phyloP scores from a whole-genome alignment of 2,797 vertebrate species.

The Channa striata region DNA sequence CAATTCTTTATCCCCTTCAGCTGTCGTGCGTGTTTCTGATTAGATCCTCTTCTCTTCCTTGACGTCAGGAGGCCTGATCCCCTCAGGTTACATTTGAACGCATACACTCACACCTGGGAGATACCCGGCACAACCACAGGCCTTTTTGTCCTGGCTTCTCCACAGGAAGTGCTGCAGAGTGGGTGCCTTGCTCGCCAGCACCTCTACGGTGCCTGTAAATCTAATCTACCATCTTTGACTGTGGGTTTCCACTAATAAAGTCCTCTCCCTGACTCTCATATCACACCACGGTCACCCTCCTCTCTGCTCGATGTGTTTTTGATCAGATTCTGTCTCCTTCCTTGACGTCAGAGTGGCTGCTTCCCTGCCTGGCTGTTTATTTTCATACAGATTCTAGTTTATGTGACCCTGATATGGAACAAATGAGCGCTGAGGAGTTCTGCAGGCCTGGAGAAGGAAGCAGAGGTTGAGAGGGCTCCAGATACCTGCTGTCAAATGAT shows the following conservation, averaged over 20 bases:
- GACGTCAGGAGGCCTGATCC: slow-evolving; percentile 50
- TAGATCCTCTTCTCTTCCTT: slow-evolving; percentile 60
- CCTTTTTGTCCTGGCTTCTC: background rate
- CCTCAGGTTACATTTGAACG: slow-evolving; percentile 37
- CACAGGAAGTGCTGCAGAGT: slow-evolving; percentile 24
- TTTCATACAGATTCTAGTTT: slow-evolving; percentile 65
- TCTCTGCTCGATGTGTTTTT: slow-evolving; percentile 62
- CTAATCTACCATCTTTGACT: slow-evolving; percentile 47
- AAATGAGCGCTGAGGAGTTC: slow-evolving; percentile 59
- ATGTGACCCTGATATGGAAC: slow-evolving; percentile 66
- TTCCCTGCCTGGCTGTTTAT: slow-evolving; percentile 68
- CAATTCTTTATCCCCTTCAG: slow-evolving; percentile 61
- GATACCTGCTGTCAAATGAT: slow-evolving; percentile 54
- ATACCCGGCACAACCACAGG: slow-evolving; percentile 7
- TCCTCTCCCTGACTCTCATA: slow-evolving; percentile 9
- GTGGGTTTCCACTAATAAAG: slow-evolving; percentile 53
- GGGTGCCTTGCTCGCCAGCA: slow-evolving; percentile 25
- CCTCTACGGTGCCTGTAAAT: slow-evolving; percentile 20
- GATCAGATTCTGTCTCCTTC: slow-evolving; percentile 71
- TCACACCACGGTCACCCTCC: slow-evolving; percentile 16
- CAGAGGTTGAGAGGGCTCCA: slow-evolving; percentile 29
- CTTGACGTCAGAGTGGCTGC: slow-evolving; percentile 72
- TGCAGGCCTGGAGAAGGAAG: slow-evolving; percentile 39
- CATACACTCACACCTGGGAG: slow-evolving; percentile 36
- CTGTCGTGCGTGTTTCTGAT: slow-evolving; percentile 62